Base-by-base conservation (phyloP, 2,113 vertebrate species). In the Trematomus loennbergii region DNA sequence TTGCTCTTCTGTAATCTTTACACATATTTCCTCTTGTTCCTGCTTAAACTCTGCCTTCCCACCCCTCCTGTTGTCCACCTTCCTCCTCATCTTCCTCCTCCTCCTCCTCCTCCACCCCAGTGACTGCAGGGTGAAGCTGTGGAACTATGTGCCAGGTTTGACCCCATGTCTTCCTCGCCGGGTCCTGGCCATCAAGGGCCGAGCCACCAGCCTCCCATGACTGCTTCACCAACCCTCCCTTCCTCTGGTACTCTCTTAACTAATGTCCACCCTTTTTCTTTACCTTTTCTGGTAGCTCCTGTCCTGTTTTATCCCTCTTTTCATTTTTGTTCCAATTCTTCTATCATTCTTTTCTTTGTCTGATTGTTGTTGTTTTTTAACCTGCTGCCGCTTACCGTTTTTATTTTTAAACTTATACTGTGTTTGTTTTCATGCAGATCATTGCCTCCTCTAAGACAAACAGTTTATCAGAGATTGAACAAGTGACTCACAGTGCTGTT, bases 121-220 rank as follows among this genome's bases (percentile, higher is more conserved):
- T 88, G 98, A 99, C 96, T 98, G 97, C 96, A 96, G 97, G 93
- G 98, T 99, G 94, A 99, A 99, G 97, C 93, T 99, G 94, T 99
- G 98, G 98, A 97, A 88, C 94, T 99, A 99, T 96, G 96, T 99
- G 89, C 97, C 98, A 83, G 98, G 98, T 91, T 96, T 99, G 93
- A 99, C 97, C 92, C 98, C 97, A 66, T 99, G 98, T 96, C 97
- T 99, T 94, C 98, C 98, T 87, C 97, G 97, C 79, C 96, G 98
- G 74, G 97, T 99, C 92, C 96, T 99, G 95, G 98, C 98, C 95
- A 99, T 99, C 95, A 99, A 99, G 95, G 97, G 98, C 92, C 96
- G 97, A 87, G 97, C 97, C 94, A 98, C 97, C 95, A 99, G 97
- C 95, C 94, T 99, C 94, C 98, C 98, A 93, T 99, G 96, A 99